phyloP scores from a whole-genome alignment of 2,797 vertebrate genomes.

The Spheniscus humboldti region DNA sequence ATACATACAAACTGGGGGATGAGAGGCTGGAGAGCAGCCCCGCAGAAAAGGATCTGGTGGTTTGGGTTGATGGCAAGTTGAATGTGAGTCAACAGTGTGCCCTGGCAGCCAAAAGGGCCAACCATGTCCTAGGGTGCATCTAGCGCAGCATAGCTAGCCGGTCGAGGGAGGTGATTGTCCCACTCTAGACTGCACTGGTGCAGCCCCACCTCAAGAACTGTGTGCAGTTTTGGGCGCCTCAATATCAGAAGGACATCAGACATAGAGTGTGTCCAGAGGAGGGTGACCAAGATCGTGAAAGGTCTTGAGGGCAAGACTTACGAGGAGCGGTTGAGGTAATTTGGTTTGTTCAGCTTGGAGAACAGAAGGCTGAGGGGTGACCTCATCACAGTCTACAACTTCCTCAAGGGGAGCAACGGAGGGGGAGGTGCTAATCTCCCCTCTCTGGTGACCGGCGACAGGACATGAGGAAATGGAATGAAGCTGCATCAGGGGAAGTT shows the following conservation, averaged over 20 bases:
- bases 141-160: too few species aligned
- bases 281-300: not conserved
- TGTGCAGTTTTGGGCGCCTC: not conserved
- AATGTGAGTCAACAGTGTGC: not conserved
- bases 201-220: too few species aligned
- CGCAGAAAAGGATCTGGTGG: not conserved
- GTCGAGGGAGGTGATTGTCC: not conserved
- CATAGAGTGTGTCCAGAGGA: not conserved
- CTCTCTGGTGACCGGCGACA: not conserved
- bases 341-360: not conserved
- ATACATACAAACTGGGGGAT: not conserved
- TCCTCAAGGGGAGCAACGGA: accelerated
- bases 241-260: not conserved
- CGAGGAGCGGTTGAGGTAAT: accelerated
- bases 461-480: not conserved
- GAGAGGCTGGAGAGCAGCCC: not conserved
- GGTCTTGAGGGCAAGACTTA: not conserved
- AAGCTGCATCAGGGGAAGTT: not conserved
- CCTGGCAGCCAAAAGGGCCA: not conserved
- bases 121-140: not conserved
- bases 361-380: not conserved
- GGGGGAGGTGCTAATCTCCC: not conserved
- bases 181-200: too few species aligned
- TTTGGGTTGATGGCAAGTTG: not conserved
- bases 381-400: not conserved